Evolutionary conservation across 2,888 invertebrate genomes (phyloP), one percentile per base, ranked within the genome.

Genomic region (Parascotia fuliginaria): DNA sequence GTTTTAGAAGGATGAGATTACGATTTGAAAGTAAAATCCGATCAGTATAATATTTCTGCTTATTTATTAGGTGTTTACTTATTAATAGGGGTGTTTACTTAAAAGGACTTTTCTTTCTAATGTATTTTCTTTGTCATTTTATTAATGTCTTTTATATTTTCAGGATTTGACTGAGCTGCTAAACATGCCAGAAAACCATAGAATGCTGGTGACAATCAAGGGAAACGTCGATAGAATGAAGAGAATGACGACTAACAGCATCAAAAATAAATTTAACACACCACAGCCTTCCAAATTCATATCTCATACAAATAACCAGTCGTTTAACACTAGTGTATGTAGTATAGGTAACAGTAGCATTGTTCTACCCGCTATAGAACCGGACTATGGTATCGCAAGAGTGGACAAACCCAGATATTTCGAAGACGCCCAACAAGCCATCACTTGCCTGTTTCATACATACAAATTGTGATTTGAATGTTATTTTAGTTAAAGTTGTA

Each of bases 391-490:
- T 1, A 87, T 92, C 12, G 60, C 65, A 0, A 77, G 85, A 46
- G 73, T 75, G 0, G 81, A 88, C 48, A 86, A 82, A 38, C 90
- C 87, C 0, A 77, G 83, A 15, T 91, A 91, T 52, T 92, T 92
- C 40, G 81, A 85, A 57, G 87, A 92, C 31, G 78, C 90, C 0
- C 77, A 86, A 41, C 85, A 89, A 70, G 92, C 92, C 3, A 89
- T 92, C 1, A 74, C 73, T 60, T 85, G 85, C 58, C 73, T 92
- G 2, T 91, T 89, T 69, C 61, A 67, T 45, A 83, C 84, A 16
- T 92, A 82, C 73, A 77, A 82, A 28, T 77, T 92, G 56, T 88
- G 78, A 74, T 48, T 24, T 24, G 82, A 28, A 77, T 92, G 56
- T 88, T 78, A 74, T 48, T 24, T 24, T 24, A 24, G 12, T 15